These are phyloP conservation scores for Nothoprocta pentlandii DNA, from an alignment of 2,113 vertebrate genomes.

Conservation along the genomic window DNA sequence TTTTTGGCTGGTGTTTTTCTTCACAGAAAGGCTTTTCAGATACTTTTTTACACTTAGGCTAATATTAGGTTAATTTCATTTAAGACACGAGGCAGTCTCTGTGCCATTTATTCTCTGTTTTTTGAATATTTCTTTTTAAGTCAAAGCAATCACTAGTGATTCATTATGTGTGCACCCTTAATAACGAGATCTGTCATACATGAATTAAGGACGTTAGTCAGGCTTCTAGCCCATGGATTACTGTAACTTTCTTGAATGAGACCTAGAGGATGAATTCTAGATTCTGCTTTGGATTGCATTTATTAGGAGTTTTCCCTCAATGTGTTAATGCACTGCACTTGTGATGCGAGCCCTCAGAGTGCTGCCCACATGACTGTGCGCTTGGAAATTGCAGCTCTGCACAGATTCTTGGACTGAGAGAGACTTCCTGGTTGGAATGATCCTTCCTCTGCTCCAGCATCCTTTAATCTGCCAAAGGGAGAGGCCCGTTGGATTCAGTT, in stretches of 20 bases:
- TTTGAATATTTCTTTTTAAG: constrained; percentile 14
- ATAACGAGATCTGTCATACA: constrained; percentile 4
- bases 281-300: background rate
- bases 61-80: background rate
- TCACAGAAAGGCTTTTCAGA: background rate
- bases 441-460: constrained; percentile 1
- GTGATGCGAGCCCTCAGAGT: background rate
- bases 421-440: constrained; percentile 10
- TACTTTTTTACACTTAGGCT: background rate
- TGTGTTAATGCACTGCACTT: background rate
- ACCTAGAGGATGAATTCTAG: background rate
- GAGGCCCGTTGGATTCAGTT: constrained; percentile 9
- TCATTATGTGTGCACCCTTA: constrained; percentile 35
- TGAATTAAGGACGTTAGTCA: constrained; percentile 53
- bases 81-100: background rate
- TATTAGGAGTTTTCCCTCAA: background rate
- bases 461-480: constrained; percentile 10
- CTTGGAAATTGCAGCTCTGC: constrained; percentile 30
- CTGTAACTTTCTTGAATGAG: background rate
- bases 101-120: constrained; percentile 17
- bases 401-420: background rate
- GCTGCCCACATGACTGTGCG: background rate
- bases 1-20: background rate
- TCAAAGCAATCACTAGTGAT: constrained; percentile 25
- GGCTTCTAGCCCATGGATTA: background rate